Evolutionary conservation across 2,113 vertebrate genomes (phyloP).

Genomic region (Diphyllodes magnificus): DNA sequence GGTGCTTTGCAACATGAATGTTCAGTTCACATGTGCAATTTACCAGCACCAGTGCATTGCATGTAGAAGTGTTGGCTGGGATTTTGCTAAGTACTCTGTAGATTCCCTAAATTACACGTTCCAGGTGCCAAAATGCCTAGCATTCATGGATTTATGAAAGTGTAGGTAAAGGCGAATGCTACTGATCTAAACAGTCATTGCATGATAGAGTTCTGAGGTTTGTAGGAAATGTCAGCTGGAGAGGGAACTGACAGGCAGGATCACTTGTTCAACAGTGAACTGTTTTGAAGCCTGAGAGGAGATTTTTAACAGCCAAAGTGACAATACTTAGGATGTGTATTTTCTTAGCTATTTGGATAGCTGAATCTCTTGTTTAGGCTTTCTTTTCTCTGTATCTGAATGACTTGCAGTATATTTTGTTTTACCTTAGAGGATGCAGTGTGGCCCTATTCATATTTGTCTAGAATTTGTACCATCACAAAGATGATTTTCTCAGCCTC

Average conservation of each 20-base stretch:
- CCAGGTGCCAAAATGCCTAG: background rate
- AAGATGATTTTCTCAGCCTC: background rate
- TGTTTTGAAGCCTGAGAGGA: background rate
- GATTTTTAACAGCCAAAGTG: background rate
- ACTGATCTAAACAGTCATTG: background rate
- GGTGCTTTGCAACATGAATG: background rate
- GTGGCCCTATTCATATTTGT: background rate
- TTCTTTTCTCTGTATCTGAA: background rate
- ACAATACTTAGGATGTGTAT: background rate
- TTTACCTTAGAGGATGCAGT: background rate
- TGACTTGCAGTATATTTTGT: background rate
- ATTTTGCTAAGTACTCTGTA: background rate
- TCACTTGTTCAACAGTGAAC: background rate
- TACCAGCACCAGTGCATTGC: background rate
- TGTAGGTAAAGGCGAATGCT: background rate
- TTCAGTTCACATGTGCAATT: background rate
- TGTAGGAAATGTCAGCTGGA: background rate
- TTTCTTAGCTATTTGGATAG: background rate
- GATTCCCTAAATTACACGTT: background rate
- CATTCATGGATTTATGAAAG: background rate
- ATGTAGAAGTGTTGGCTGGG: rapidly evolving
- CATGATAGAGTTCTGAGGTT: background rate
- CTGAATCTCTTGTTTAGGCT: background rate
- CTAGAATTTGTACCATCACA: background rate
- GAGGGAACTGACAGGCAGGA: background rate